phyloP scores from a whole-genome alignment of 1,140 invertebrate genomes.

The Aplysia californica region DNA sequence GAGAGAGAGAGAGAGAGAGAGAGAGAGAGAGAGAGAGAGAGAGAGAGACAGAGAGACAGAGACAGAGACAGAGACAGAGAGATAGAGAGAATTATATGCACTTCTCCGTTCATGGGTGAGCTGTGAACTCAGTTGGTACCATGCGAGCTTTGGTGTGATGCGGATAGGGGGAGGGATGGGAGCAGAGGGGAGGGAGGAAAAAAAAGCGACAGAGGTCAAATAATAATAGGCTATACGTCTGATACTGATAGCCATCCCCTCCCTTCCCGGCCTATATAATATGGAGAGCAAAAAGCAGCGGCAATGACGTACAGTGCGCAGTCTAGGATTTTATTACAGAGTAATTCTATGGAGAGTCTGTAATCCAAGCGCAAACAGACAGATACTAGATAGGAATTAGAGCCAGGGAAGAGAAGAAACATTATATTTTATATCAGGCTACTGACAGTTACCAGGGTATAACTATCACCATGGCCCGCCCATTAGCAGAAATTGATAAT shows the following conservation, averaged over 20 bases:
- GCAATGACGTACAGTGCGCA: background rate
- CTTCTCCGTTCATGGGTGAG: background rate
- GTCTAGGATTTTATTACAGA: too few species aligned
- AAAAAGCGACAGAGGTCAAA: background rate
- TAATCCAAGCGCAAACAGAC: background rate
- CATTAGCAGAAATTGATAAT: too few species aligned
- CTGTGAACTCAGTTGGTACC: background rate
- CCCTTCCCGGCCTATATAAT: too few species aligned
- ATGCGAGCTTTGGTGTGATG: background rate
- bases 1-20: conserved; percentile 17
- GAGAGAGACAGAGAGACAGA: background rate
- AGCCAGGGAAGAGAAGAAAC: too few species aligned
- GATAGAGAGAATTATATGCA: background rate
- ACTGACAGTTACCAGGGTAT: too few species aligned
- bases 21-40: background rate
- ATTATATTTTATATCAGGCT: too few species aligned
- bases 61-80: background rate
- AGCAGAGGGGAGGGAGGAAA: background rate
- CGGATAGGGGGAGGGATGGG: background rate
- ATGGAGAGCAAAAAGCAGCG: background rate
- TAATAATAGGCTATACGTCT: background rate
- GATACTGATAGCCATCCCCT: too few species aligned
- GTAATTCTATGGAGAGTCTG: background rate
- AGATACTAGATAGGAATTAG: background rate
- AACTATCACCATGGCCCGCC: too few species aligned